These are phyloP conservation scores for Nymphalis polychloros DNA, from an alignment of 2,888 invertebrate genomes.

Conservation along the genomic window DNA sequence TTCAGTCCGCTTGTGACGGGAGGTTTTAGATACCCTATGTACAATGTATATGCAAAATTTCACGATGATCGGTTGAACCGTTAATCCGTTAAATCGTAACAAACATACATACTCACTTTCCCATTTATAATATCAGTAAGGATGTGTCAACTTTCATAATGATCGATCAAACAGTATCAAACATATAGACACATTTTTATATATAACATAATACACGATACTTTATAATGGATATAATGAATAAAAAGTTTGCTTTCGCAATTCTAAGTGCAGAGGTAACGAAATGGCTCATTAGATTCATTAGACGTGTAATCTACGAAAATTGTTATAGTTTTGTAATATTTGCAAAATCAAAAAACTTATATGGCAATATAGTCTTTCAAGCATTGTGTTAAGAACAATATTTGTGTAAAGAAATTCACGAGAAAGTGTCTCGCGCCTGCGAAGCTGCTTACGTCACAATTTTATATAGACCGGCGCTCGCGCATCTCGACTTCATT, in stretches of 20 bases:
- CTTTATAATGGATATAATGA: not conserved
- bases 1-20: too few relatives aligned
- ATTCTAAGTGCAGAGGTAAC: conserved; percentile 26
- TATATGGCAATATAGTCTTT: conserved; percentile 12
- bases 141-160: too few relatives aligned
- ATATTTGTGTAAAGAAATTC: conserved; percentile 10
- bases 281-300: conserved; percentile 29
- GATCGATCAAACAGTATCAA: too few relatives aligned
- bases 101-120: too few relatives aligned
- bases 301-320: conserved; percentile 35
- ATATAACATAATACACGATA: not conserved
- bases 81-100: too few relatives aligned
- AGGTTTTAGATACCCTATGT: too few relatives aligned
- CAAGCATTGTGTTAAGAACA: not conserved
- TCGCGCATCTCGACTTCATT: conserved; percentile 37
- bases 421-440: conserved; percentile 27
- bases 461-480: conserved; percentile 28
- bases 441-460: conserved; percentile 36
- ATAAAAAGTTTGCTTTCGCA: conserved; percentile 4
- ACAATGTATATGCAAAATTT: too few relatives aligned
- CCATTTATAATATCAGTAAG: too few relatives aligned
- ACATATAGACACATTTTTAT: too few relatives aligned
- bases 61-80: too few relatives aligned
- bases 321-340: conserved; percentile 27
- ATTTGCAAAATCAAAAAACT: conserved; percentile 5